Evolutionary conservation across 2,797 vertebrate genomes (phyloP).

Genomic region (Mormyrops attenuatus): DNA sequence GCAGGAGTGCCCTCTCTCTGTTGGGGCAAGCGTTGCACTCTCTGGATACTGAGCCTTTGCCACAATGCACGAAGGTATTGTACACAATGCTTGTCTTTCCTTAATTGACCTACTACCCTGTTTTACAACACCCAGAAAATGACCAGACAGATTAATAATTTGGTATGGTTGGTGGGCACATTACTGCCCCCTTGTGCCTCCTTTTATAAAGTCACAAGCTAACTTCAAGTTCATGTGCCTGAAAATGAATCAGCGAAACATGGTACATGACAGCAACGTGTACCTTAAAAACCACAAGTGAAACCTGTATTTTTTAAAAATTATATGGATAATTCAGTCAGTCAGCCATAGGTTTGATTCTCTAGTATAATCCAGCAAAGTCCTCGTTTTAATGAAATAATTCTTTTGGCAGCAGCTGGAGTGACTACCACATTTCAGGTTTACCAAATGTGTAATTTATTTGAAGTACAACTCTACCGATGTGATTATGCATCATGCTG

Average conservation of each 20-base stretch:
- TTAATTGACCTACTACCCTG: not conserved
- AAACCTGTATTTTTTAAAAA: not conserved
- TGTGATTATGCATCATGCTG: not conserved
- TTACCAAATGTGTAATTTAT: not conserved
- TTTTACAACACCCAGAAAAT: not conserved
- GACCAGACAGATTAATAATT: not conserved
- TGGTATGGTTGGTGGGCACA: not conserved
- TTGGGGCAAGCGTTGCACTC: constrained; percentile 60
- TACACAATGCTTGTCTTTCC: not conserved
- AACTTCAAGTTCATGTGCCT: not conserved
- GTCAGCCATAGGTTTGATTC: not conserved
- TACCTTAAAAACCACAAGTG: not conserved
- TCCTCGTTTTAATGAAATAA: not conserved
- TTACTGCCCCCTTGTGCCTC: constrained; percentile 4
- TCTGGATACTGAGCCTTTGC: constrained; percentile 59
- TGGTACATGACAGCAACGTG: not conserved
- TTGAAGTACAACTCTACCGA: not conserved
- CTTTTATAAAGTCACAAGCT: not conserved
- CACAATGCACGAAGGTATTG: constrained; percentile 58
- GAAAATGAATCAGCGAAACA: not conserved
- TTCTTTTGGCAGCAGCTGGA: not conserved
- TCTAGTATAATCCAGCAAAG: not conserved
- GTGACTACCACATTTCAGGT: not conserved
- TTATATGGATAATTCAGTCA: not conserved
- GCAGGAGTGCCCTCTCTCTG: constrained; percentile 63